Evolutionary conservation across 2,113 vertebrate species (phyloP), one percentile per base, ranked within the genome.

Genomic region (Balaenoptera acutorostrata): DNA sequence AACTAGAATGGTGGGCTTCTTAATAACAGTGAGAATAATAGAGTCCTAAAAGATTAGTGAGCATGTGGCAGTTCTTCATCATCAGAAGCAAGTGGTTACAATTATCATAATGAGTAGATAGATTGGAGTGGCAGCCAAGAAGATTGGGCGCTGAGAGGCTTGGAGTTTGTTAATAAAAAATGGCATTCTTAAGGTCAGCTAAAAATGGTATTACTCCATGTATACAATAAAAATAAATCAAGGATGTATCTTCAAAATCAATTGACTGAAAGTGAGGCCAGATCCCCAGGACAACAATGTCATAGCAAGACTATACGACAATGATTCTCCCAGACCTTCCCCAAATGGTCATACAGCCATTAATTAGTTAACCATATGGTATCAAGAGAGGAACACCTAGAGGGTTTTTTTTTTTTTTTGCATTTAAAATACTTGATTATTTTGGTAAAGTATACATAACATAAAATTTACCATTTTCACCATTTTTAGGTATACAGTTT

Each of bases 101-200:
- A 20, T 94, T 88, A 36, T 8, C 8, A 49, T 18, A 39, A 21
- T 46, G 23, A 61, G 0, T 88, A 41, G 12, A 44, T 41, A 49
- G 36, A 2, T 69, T 88, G 31, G 25, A 91, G 33, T 66, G 3
- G 25, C 6, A 83, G 10, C 6, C 66, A 61, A 39, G 41, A 52
- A 80, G 25, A 2, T 12, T 80, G 17, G 66, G 23, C 6, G 41
- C 5, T 52, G 27, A 92, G 13, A 72, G 10, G 2, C 20, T 63
- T 49, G 9, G 31, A 64, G 12, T 29, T 63, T 21, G 15, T 52
- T 75, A 29, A 57, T 77, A 33, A 71, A 88, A 94, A 33, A 13
- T 55, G 14, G 0, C 2, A 61, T 87, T 2, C 2, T 46, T 87
- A 75, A 17, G 8, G 17, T 3, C 1, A 84, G 1, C 1, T 63